Percentiles rank a stretch among this genome's conserved stretches.
Evolutionary conservation across 2,888 invertebrate species (phyloP).

Genomic region (Slavum lentiscoides): DNA sequence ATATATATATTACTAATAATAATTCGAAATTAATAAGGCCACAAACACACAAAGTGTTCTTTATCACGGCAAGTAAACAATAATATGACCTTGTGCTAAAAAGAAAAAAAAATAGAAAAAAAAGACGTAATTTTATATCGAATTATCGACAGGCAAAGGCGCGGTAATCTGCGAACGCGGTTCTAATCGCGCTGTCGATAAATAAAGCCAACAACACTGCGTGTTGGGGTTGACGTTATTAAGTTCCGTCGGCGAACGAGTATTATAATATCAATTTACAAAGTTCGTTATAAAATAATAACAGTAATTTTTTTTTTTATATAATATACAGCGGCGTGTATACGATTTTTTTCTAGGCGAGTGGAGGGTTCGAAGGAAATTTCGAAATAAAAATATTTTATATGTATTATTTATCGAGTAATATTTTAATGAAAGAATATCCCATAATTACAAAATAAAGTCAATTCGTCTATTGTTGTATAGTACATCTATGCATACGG

Average conservation of each 20-base stretch:
- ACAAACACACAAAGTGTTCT: background rate
- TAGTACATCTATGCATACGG: too few relatives aligned
- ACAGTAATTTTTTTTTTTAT: too few relatives aligned
- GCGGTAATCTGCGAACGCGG: background rate
- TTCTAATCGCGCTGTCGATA: background rate
- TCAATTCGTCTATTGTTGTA: too few relatives aligned
- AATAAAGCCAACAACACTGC: background rate
- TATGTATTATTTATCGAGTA: too few relatives aligned
- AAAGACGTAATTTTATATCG: constrained; percentile 10
- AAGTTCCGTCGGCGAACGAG: background rate
- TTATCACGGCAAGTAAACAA: constrained; percentile 3
- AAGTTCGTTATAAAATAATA: background rate
- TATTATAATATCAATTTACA: background rate
- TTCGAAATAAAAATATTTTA: too few relatives aligned
- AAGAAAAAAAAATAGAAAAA: background rate
- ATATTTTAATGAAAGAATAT: too few relatives aligned
- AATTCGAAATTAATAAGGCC: constrained; percentile 28
- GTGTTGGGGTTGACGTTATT: constrained; percentile 4
- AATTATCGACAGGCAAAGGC: background rate
- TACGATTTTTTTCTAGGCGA: too few relatives aligned
- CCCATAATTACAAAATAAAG: too few relatives aligned
- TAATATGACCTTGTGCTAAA: constrained; percentile 27
- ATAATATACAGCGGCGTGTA: too few relatives aligned
- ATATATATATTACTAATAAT: background rate
- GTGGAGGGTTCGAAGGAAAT: too few relatives aligned